Percentiles rank a stretch among this genome's conserved stretches.
These are phyloP conservation scores for Capreolus pygargus DNA, from an alignment of 2,113 vertebrate genomes.

Conservation along the genomic window DNA sequence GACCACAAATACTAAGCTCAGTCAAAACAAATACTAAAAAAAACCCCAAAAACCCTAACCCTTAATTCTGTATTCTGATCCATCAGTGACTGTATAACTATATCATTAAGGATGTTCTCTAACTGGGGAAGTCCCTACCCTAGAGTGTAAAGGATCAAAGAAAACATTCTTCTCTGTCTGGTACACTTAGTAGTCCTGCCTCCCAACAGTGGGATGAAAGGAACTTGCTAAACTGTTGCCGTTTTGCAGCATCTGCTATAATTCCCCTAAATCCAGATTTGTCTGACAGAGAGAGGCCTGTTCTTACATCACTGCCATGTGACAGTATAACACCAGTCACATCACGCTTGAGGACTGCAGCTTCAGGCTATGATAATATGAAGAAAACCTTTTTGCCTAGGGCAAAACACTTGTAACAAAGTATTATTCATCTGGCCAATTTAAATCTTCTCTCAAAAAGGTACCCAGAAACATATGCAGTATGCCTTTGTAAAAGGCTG, in stretches of 20 bases:
- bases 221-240: conserved; percentile 89
- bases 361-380: conserved; percentile 85
- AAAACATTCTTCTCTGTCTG: conserved; percentile 89
- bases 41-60: neutral
- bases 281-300: conserved; percentile 86
- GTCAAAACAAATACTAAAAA: conserved; percentile 60
- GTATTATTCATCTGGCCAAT: conserved; percentile 88
- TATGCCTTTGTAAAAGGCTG: conserved; percentile 83
- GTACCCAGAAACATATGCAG: conserved; percentile 88
- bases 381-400: conserved; percentile 84
- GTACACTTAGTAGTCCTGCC: conserved; percentile 84
- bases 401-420: conserved; percentile 89
- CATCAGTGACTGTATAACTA: conserved; percentile 77
- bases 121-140: conserved; percentile 74
- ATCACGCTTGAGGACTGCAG: conserved; percentile 82
- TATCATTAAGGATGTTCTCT: conserved; percentile 73
- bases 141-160: conserved; percentile 85
- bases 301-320: conserved; percentile 88
- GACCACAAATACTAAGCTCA: conserved; percentile 64
- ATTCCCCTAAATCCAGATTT: conserved; percentile 92
- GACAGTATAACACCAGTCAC: conserved; percentile 84
- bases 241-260: conserved; percentile 91
- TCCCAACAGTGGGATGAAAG: conserved; percentile 86
- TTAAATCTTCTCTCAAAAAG: conserved; percentile 88
- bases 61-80: conserved; percentile 76